Base-by-base conservation (phyloP, 2,888 invertebrate species). In the Erebia ligea region DNA sequence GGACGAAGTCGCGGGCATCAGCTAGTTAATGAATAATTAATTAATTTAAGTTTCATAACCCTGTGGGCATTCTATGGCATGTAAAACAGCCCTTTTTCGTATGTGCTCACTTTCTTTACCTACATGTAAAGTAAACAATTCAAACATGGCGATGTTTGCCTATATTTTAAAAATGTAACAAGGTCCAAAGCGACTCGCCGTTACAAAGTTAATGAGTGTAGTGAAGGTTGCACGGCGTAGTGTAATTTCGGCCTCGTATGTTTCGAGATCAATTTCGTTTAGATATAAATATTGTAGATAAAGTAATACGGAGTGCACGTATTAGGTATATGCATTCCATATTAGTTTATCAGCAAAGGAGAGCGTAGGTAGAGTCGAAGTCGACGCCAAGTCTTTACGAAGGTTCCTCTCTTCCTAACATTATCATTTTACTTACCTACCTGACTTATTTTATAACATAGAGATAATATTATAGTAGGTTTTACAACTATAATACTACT, bases 181-280 rank as follows among this genome's bases (percentile, higher is more conserved):
- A 64, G 52, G 64, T 64, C 64, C 13, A 13, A 52, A 17, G 11
- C 21, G 25, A n/a, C n/a, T 13, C 34, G 17, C 13, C 52, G 34
- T 54, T 64, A 21, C 40, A 59, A 59, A 62, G 62, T 64, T 54
- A 64, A 63, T 63, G 62, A 63, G 25, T 64, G n/a, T 59, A 62
- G 21, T 8, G 61, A 64, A 64, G 52, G 64, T 64, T 54, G 17
- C 17, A 34, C 52, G 34, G 54, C 64, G 17, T 52, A 21, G 45
- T 71, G 72, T 71, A 56, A 61, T 75, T 75, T 63, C 25, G 64
- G 56, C 72, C 64, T 72, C 72, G 58, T 59, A 64, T 58, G 58
- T 8, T 59, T 40, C 48, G 42, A 54, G 48, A 67, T 45, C 57
- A 62, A 67, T 63, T 48, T 62, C 15, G 57, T 50, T 72, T 66